Base-by-base conservation (phyloP, 2,113 vertebrate genomes). In the Pungitius pungitius region DNA sequence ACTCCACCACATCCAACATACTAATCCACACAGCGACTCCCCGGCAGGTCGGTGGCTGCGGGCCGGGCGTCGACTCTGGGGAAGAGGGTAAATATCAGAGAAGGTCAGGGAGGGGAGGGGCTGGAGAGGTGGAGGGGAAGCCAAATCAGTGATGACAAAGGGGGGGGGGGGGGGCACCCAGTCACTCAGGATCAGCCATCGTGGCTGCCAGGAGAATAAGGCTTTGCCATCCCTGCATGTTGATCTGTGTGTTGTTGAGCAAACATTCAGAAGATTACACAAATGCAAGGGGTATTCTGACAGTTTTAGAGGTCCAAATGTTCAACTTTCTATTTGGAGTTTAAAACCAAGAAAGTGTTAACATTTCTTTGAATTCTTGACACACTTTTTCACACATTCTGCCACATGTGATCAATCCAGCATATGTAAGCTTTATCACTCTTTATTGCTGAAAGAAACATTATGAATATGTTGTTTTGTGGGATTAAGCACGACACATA, bases 61-160 rank as follows among this genome's bases (percentile, higher is more conserved):
- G 86, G 84, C 83, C 56, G 61, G 73, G 78, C 80, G 33, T 57
- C 74, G 92, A 88, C 92, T 88, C 85, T 70, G 73, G 93, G 92
- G 92, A 93, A 77, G 81, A 88, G 92, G 91, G 90, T 93, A 94
- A 93, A 94, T 93, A 94, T 93, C 92, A 93, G 89, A 92, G 91
- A 94, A 94, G 93, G 93, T 94, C 92, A 93, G 69, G 43, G 73
- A 81, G 63, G 81, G 86, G 90, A 79, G 81, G 87, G 75, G 84
- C 52, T 37, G 73, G 60, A 62, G 80, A 87, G 78, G 52, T 85
- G 65, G 73, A 84, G 73, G 67, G 40, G 73, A 84, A 81, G 75
- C 75, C 74, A 91, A 87, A 89, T 87, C 75, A 69, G 82, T 81
- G 60, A 74, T 55, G 85, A 82, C 62, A 72, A 82, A 69, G 70